A percentile compares a stretch with the other conserved stretches of the same genome.
phyloP scores from a whole-genome alignment of 2,888 invertebrate genomes.

The Eueremaeus valkanovi region DNA sequence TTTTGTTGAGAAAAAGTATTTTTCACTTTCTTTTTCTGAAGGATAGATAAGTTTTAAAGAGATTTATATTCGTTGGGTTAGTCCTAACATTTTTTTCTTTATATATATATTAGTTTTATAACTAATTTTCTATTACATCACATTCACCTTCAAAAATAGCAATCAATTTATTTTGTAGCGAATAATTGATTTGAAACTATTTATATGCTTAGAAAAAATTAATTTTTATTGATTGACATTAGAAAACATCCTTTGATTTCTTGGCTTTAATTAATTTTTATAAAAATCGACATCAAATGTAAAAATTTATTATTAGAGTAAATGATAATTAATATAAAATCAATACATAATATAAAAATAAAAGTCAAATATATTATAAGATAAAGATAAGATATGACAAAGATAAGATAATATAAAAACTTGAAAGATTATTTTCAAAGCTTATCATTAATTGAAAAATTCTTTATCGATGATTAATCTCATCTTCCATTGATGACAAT shows the following conservation, averaged over 20 bases:
- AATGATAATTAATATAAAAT: background rate
- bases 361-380: background rate
- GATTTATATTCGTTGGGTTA: background rate
- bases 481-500: slow-evolving; percentile 23
- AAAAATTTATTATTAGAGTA: background rate
- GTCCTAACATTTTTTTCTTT: background rate
- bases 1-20: background rate
- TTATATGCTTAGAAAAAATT: background rate
- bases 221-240: slow-evolving; percentile 19
- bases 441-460: no score
- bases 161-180: background rate
- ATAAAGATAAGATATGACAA: background rate
- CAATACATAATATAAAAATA: no score
- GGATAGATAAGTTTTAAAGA: background rate
- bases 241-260: no score
- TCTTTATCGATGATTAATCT: background rate
- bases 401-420: no score
- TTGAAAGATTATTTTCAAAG: no score
- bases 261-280: background rate
- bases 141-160: background rate
- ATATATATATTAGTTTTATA: background rate
- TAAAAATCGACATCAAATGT: background rate
- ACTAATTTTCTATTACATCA: slow-evolving; percentile 10
- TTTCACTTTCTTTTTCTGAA: background rate
- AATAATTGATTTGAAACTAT: background rate